These are phyloP conservation scores for Platorchestia sp. DNA, from an alignment of 1,140 invertebrate genomes.

Conservation along the genomic window DNA sequence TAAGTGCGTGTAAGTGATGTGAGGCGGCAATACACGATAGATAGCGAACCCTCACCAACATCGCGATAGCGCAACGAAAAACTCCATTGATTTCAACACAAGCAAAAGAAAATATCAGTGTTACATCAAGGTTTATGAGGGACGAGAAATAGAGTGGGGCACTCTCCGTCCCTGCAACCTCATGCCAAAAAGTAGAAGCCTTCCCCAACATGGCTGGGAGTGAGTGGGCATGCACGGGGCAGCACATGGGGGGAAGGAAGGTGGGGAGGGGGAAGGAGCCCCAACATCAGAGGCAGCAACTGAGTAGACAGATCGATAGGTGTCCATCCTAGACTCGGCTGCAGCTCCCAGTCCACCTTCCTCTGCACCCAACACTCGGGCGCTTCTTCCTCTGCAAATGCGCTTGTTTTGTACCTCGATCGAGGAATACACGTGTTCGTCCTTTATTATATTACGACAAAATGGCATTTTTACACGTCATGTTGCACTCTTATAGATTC, in stretches of 20 bases:
- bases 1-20: no score
- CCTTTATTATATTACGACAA: no score
- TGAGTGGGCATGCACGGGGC: neutral
- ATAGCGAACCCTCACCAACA: no score
- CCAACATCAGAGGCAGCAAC: neutral
- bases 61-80: no score
- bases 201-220: neutral
- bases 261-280: neutral
- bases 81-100: no score
- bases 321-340: neutral
- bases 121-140: no score
- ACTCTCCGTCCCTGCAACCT: no score
- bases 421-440: neutral
- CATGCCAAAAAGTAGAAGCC: neutral
- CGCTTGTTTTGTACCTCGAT: neutral
- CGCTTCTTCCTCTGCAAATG: neutral
- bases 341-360: neutral
- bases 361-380: neutral
- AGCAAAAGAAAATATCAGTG: no score
- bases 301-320: slow-evolving; percentile 8
- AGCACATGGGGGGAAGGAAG: neutral
- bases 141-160: no score
- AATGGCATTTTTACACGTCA: no score
- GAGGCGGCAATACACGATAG: no score
- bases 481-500: no score